Evolutionary conservation across 2,113 vertebrate genomes (phyloP).

Genomic region (Accipiter cooperii): DNA sequence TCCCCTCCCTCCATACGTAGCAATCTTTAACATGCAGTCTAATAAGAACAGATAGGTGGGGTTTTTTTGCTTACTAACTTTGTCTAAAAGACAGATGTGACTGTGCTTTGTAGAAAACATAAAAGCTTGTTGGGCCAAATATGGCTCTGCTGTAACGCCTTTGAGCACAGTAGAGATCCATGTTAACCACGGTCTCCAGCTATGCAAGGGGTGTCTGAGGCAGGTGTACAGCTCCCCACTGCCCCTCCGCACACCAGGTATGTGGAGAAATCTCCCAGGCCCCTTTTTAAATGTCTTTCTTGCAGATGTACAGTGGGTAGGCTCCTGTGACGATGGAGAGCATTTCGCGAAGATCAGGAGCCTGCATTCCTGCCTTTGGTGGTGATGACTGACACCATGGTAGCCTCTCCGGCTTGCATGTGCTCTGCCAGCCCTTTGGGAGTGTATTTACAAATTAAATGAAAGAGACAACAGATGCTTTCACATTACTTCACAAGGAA

Average conservation of each 20-base stretch:
- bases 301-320: background rate
- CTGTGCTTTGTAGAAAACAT: background rate
- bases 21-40: background rate
- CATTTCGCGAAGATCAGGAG: background rate
- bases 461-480: slow-evolving; percentile 16
- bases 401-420: background rate
- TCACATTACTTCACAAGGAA: background rate
- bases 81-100: background rate
- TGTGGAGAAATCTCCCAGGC: background rate
- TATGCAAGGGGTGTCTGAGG: background rate
- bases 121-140: background rate
- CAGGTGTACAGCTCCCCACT: accelerated
- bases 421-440: background rate
- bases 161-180: background rate
- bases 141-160: accelerated
- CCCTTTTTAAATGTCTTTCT: background rate
- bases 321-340: background rate
- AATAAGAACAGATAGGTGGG: background rate
- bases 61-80: background rate
- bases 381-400: background rate
- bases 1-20: accelerated
- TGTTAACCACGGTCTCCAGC: background rate
- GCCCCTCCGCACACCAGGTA: background rate
- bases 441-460: slow-evolving; percentile 13
- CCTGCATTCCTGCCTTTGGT: background rate